A percentile compares a stretch with the other conserved stretches of the same genome.
These are phyloP conservation scores for Bombus picipes DNA, from an alignment of 1,140 invertebrate species.

Conservation along the genomic window DNA sequence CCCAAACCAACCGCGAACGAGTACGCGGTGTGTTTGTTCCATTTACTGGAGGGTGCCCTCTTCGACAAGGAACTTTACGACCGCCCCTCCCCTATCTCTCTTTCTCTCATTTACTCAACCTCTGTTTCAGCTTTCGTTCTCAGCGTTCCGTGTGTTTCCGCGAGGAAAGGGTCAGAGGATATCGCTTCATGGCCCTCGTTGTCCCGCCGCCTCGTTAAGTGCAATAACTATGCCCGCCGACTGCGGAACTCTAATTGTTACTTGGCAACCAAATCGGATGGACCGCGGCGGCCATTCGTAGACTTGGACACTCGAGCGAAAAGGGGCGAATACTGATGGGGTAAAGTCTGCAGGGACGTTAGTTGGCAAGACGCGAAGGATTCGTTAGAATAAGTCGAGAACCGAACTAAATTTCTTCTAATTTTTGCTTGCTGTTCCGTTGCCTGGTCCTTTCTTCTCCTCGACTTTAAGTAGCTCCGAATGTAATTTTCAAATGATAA, in stretches of 20 bases:
- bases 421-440: background rate
- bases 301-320: slow-evolving; percentile 20
- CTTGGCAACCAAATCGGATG: slow-evolving; percentile 69
- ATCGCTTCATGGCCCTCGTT: slow-evolving; percentile 35
- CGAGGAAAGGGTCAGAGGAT: slow-evolving; percentile 37
- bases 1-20: slow-evolving; percentile 55
- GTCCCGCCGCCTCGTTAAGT: slow-evolving; percentile 58
- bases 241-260: slow-evolving; percentile 69
- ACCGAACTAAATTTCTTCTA: background rate
- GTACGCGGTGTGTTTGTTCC: slow-evolving; percentile 65
- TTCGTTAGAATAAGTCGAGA: background rate
- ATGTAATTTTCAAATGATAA: background rate
- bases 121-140: background rate
- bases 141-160: slow-evolving; percentile 37
- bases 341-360: slow-evolving; percentile 1
- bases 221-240: slow-evolving; percentile 63
- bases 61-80: slow-evolving; percentile 61
- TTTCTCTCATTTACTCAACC: background rate
- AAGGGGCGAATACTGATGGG: background rate
- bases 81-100: background rate
- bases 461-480: background rate
- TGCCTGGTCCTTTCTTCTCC: background rate
- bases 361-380: background rate
- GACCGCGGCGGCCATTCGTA: slow-evolving; percentile 30
- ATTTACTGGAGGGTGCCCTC: slow-evolving; percentile 67